Evolutionary conservation across 2,797 vertebrate species (phyloP).

Genomic region (Argya squamiceps): DNA sequence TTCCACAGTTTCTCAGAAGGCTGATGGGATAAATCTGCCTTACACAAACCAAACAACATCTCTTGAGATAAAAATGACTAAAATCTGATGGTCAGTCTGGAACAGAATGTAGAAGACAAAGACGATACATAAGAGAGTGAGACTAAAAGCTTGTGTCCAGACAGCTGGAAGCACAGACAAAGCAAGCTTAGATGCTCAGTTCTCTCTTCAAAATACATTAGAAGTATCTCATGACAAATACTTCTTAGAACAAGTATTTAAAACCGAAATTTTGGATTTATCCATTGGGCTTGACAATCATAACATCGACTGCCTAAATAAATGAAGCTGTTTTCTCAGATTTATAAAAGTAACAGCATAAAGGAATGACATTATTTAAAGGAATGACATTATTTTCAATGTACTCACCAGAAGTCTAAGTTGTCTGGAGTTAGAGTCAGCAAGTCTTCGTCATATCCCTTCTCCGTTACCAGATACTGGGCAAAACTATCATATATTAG

Average conservation of each 20-base stretch:
- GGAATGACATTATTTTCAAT: neutral
- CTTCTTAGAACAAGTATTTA: neutral
- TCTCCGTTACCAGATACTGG: constrained; percentile 89
- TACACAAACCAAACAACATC: neutral
- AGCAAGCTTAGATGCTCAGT: neutral
- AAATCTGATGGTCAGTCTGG: neutral
- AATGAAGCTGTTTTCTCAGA: neutral
- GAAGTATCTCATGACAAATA: neutral
- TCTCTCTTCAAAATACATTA: neutral
- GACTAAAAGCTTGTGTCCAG: neutral
- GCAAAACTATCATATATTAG: constrained; percentile 95
- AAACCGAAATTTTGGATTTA: neutral
- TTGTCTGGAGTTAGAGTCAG: constrained; percentile 84
- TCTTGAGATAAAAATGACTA: neutral
- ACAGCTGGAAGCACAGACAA: neutral
- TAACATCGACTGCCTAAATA: neutral
- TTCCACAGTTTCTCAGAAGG: neutral
- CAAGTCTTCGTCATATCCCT: constrained; percentile 88
- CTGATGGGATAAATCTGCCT: neutral
- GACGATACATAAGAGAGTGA: neutral
- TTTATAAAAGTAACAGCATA: neutral
- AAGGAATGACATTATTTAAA: neutral
- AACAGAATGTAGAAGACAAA: neutral
- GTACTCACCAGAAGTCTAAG: constrained; percentile 94
- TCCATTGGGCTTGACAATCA: neutral